Percentiles rank a stretch among this genome's conserved stretches.
phyloP scores from a whole-genome alignment of 2,113 vertebrate genomes.

The Bostrychus sinensis region DNA sequence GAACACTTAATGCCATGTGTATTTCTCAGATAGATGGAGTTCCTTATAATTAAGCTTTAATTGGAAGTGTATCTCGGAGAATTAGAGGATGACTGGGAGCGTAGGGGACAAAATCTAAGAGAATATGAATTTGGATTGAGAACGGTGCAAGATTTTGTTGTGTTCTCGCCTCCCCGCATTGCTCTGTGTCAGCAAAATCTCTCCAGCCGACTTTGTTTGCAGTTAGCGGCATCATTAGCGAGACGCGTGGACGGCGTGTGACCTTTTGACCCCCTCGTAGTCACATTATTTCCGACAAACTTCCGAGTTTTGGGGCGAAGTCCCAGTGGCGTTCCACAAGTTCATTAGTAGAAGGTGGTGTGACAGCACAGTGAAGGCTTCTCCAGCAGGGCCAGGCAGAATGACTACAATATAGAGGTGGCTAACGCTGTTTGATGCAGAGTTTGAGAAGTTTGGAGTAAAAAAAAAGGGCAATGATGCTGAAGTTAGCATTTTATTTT shows the following conservation, averaged over 20 bases:
- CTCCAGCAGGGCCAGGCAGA: conserved; percentile 8
- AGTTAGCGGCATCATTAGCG: conserved; percentile 65
- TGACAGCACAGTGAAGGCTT: conserved; percentile 47
- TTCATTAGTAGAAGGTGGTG: conserved; percentile 53
- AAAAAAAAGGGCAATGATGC: not conserved
- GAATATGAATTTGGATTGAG: conserved; percentile 34
- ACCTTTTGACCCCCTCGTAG: conserved; percentile 56
- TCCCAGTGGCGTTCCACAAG: conserved; percentile 44
- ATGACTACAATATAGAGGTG: conserved; percentile 5
- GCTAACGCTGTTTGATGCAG: conserved; percentile 13
- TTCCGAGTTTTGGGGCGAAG: conserved; percentile 34
- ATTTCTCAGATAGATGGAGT: conserved; percentile 53
- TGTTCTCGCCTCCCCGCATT: conserved; percentile 3
- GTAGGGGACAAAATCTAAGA: conserved; percentile 41
- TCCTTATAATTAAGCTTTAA: conserved; percentile 61
- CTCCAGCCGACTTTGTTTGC: conserved; percentile 30
- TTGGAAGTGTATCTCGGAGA: conserved; percentile 55
- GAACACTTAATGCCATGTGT: conserved; percentile 37
- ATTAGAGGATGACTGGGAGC: conserved; percentile 24
- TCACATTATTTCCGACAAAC: conserved; percentile 50
- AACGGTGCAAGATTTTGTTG: conserved; percentile 28
- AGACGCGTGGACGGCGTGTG: conserved; percentile 45
- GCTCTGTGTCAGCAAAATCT: conserved; percentile 58
- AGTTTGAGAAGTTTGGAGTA: conserved; percentile 7
- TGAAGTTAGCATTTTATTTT: not conserved